These are phyloP conservation scores for Saccostrea cuccullata DNA, from an alignment of 1,140 invertebrate species.

Conservation along the genomic window DNA sequence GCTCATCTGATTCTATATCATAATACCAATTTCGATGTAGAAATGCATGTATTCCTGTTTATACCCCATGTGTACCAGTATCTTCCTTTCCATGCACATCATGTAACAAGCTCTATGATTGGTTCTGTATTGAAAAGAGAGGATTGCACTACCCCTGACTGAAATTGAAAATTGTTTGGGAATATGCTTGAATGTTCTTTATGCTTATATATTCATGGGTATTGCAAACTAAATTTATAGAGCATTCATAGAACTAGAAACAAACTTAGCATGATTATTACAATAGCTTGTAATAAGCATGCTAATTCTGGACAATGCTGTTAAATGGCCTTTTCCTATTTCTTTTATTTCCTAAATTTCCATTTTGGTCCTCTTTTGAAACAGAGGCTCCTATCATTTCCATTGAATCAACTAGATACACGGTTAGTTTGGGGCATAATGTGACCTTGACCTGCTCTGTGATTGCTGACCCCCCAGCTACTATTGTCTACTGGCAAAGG, in stretches of 20 bases:
- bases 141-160: not conserved
- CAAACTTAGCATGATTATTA: not conserved
- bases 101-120: slow-evolving; percentile 22
- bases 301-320: not conserved
- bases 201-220: not conserved
- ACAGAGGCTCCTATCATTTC: slow-evolving; percentile 14
- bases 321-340: not conserved
- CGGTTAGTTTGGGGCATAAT: slow-evolving; percentile 32
- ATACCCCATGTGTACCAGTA: slow-evolving; percentile 4
- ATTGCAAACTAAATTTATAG: not conserved
- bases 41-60: not conserved
- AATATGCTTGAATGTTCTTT: too few relatives aligned
- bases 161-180: too few relatives aligned
- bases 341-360: not conserved
- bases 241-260: not conserved
- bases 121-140: not conserved
- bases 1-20: not conserved
- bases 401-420: slow-evolving; percentile 4
- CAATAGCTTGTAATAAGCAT: not conserved
- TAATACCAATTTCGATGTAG: not conserved
- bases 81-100: slow-evolving; percentile 13
- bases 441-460: slow-evolving; percentile 30
- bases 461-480: slow-evolving; percentile 22
- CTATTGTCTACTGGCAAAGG: slow-evolving; percentile 31
- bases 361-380: slow-evolving; percentile 6